Evolutionary conservation across 2,888 invertebrate genomes (phyloP), one percentile per base, ranked within the genome.

Genomic region (Pardosa pseudoannulata): DNA sequence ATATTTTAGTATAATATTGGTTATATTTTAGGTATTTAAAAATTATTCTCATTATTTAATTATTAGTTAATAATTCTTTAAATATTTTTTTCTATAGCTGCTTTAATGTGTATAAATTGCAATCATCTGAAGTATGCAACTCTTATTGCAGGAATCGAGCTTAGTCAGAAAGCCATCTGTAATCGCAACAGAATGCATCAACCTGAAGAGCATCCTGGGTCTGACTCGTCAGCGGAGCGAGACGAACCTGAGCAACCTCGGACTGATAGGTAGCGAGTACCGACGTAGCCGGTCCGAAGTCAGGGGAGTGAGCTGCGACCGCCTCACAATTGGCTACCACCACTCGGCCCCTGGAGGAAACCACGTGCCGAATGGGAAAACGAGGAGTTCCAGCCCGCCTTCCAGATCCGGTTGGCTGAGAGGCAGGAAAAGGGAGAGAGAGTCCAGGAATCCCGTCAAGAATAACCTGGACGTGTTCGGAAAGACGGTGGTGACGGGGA

Each of bases 251-350:
- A 79, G 79, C 64, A 27, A 41, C 36, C 68, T 85, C 23, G 73
- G 68, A 9, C 79, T 79, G 27, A 46, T 62, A 16, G 29, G 41
- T 28, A 29, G n/a, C 32, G 79, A 79, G 6, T 41, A 19, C 0
- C 78, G 73, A 0, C 79, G 85, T 13, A 85, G 85, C 28, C 73
- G 79, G 0, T 85, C 85, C 1, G 85, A 85, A 31, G 74, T 85
- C 16, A 36, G 83, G 27, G 83, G 76, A 13, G 32, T 68, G 27
- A 73, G 83, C 31, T 78, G 78, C 67, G 83, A 83, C 28, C 65
- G 83, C 0, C 73, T 83, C 2, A 73, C 76, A 31, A n/a, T 83
- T 1, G 83, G 78, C 0, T 83, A 83, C 50, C 83, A 83, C 73
- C 65, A 71, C 0, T 29, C 78, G 1, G 39, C 71, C 9, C 1